A percentile compares a stretch with the other conserved stretches of the same genome.
These are phyloP conservation scores for Hirtodrosophila duncani DNA, from an alignment of 2,888 invertebrate genomes.

Conservation along the genomic window DNA sequence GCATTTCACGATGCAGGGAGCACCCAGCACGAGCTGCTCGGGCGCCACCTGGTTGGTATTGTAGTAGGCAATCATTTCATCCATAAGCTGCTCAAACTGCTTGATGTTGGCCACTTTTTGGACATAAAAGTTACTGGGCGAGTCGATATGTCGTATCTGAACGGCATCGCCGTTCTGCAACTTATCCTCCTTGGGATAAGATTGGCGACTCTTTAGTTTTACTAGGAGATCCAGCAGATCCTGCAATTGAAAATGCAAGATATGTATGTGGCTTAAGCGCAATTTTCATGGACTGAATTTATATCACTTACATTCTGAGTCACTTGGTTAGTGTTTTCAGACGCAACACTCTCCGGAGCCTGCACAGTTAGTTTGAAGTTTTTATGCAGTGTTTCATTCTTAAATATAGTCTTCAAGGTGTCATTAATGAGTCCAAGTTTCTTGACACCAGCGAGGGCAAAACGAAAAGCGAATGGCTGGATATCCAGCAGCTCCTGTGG, in stretches of 20 bases:
- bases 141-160: slow-evolving; percentile 78
- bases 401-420: slow-evolving; percentile 85
- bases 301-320: slow-evolving; percentile 39
- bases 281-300: too few species aligned
- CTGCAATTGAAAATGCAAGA: slow-evolving; percentile 15
- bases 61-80: slow-evolving; percentile 82
- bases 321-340: slow-evolving; percentile 87
- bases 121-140: slow-evolving; percentile 86
- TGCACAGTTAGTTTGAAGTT: slow-evolving; percentile 83
- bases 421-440: slow-evolving; percentile 81
- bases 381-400: slow-evolving; percentile 83
- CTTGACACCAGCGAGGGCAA: slow-evolving; percentile 85
- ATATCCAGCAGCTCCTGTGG: slow-evolving; percentile 85
- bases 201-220: slow-evolving; percentile 67
- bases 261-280: accelerated
- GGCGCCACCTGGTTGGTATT: slow-evolving; percentile 79
- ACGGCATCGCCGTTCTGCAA: slow-evolving; percentile 73
- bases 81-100: slow-evolving; percentile 84
- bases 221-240: slow-evolving; percentile 70
- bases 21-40: slow-evolving; percentile 80
- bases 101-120: slow-evolving; percentile 83
- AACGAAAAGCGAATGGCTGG: slow-evolving; percentile 87
- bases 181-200: slow-evolving; percentile 68
- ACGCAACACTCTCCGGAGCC: slow-evolving; percentile 84
- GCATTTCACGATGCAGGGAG: slow-evolving; percentile 89